Conservation (phyloP, 2,888 invertebrate genomes). For the Scaptomyza reducta region DNA sequence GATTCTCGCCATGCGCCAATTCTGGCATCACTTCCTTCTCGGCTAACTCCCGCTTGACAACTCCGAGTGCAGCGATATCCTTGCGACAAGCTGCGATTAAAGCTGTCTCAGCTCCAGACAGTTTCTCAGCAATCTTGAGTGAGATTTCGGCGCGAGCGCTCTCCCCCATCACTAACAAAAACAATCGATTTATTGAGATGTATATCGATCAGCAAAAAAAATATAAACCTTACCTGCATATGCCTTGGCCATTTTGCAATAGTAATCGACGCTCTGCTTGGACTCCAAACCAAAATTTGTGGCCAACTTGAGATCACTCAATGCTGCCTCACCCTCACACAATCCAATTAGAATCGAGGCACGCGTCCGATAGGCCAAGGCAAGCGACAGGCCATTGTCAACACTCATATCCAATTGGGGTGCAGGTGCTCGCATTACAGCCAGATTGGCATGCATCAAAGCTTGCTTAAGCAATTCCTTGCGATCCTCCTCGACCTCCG, state of each 20-base stretch:
- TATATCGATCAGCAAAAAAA: neutral
- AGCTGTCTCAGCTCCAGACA: slow-evolving; percentile 85
- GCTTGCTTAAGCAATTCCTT: slow-evolving; percentile 85
- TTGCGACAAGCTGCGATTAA: slow-evolving; percentile 83
- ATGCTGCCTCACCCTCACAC: slow-evolving; percentile 86
- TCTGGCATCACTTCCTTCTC: slow-evolving; percentile 54
- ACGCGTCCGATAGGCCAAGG: slow-evolving; percentile 88
- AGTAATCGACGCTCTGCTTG: slow-evolving; percentile 87
- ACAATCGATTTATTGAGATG: slow-evolving; percentile 20
- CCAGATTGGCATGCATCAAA: slow-evolving; percentile 88
- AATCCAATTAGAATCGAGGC: slow-evolving; percentile 87
- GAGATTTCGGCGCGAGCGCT: slow-evolving; percentile 88
- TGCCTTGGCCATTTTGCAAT: slow-evolving; percentile 89
- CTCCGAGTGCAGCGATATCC: slow-evolving; percentile 84
- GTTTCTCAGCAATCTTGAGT: slow-evolving; percentile 87
- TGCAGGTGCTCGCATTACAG: slow-evolving; percentile 89
- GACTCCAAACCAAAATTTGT: slow-evolving; percentile 87
- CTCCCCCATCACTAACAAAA: slow-evolving; percentile 86
- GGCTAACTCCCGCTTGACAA: slow-evolving; percentile 33
- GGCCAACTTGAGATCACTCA: slow-evolving; percentile 89
- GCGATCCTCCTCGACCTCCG: slow-evolving; percentile 35
- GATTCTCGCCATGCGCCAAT: slow-evolving; percentile 86
- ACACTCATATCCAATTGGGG: slow-evolving; percentile 85
- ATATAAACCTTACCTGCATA: slow-evolving; percentile 84
- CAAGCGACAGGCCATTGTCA: slow-evolving; percentile 88